Evolutionary conservation across 2,888 invertebrate species (phyloP), one percentile per base, ranked within the genome.

Genomic region (Microplitis manilae): DNA sequence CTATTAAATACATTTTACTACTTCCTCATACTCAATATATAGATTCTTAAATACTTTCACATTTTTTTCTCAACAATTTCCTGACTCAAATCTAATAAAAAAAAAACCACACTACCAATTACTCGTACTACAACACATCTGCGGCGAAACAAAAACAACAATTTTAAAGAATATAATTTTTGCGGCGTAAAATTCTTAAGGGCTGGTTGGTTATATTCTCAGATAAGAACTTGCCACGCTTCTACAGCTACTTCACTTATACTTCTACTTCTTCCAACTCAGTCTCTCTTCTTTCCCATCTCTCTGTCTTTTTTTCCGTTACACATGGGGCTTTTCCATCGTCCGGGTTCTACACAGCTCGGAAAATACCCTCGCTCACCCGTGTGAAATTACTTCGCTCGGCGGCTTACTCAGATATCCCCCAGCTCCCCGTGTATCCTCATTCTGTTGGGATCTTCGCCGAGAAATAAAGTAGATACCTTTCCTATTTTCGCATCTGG

Each of bases 301-400:
- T 65, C 40, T 9, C 60, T 59, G 8, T 61, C 67, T 20, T 20
- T 60, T 61, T 50, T 65, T 20, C 59, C 17, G 65, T 73, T 73
- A 73, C 73, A 73, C 73, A 73, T 73, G 73, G 73, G 67, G 67
- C 73, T 73, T 67, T 41, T 73, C 67, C 67, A 67, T 50, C 73
- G 59, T 50, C 67, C 39, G 65, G 67, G 59, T 20, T 50, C 41
- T 13, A 59, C 15, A 69, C 73, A 59, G 15, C 76, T 65, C 15
- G 62, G 69, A 77, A 77, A 79, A 82, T 83, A 81, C 75, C 86
- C 84, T 81, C 84, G 80, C 84, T 86, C 85, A 84, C 86, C 83
- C 88, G 88, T 87, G 88, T 88, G 88, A 89, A 90, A 90, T 90
- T 89, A 90, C 89, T 90, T 88, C 84, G 88, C 88, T 87, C 83